A percentile compares a stretch with the other conserved stretches of the same genome.
Conservation (phyloP, 1,140 invertebrate genomes). For the Vollenhovia emeryi region DNA sequence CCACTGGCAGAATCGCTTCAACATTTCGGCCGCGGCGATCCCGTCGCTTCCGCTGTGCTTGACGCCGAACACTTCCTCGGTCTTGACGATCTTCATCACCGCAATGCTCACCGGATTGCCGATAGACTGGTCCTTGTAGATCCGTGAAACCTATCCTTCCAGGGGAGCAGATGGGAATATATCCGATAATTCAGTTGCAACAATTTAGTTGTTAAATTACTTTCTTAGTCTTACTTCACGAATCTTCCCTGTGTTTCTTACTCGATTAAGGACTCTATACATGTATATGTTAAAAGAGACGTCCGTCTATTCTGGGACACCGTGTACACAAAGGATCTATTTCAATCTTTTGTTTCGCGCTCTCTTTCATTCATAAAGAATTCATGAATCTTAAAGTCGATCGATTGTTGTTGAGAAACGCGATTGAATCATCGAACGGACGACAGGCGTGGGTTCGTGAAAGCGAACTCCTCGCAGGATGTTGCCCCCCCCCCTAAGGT, state of each 20-base stretch:
- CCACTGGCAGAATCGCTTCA: conserved; percentile 91
- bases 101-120: conserved; percentile 93
- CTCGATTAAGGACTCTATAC: neutral
- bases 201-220: neutral
- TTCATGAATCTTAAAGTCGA: conserved; percentile 58
- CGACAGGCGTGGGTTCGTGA: conserved; percentile 70
- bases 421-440: conserved; percentile 72
- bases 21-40: conserved; percentile 88
- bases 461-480: conserved; percentile 71
- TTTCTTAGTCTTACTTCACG: neutral
- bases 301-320: neutral
- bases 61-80: conserved; percentile 85
- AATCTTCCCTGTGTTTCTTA: neutral
- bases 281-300: neutral
- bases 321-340: neutral
- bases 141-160: conserved; percentile 88
- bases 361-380: conserved; percentile 46
- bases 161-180: neutral
- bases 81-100: conserved; percentile 89
- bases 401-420: conserved; percentile 57
- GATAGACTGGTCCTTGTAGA: conserved; percentile 93
- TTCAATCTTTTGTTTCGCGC: neutral
- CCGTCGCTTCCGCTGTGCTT: conserved; percentile 78
- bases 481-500: conserved; percentile 66
- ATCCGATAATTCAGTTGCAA: neutral